phyloP scores from a whole-genome alignment of 2,113 vertebrate genomes.

The Furnarius figulus region DNA sequence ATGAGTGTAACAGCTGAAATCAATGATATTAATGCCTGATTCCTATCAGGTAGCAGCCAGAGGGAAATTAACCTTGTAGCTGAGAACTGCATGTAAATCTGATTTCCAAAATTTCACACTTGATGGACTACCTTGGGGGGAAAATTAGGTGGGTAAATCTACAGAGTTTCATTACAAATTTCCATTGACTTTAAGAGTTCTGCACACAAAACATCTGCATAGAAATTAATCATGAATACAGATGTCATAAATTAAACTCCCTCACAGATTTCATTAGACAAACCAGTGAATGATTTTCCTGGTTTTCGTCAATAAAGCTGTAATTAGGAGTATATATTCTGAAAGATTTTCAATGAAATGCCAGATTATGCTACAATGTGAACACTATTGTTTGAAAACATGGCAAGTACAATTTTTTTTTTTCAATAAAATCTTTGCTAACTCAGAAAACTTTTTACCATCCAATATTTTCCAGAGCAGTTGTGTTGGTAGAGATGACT shows the following conservation, averaged over 20 bases:
- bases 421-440: neutral
- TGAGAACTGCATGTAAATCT: neutral
- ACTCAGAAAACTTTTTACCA: neutral
- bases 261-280: neutral
- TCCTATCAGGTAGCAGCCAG: neutral
- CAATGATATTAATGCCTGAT: conserved; percentile 1
- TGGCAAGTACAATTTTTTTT: neutral
- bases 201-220: neutral
- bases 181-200: neutral
- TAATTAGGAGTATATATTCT: conserved; percentile 1
- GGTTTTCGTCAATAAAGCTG: neutral
- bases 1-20: neutral
- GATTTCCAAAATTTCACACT: neutral
- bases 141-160: neutral
- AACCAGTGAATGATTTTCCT: conserved; percentile 10
- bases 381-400: neutral
- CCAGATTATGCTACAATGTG: neutral
- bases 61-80: conserved; percentile 11
- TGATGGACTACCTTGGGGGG: neutral
- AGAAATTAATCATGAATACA: conserved; percentile 14
- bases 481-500: neutral
- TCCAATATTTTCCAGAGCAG: neutral
- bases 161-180: neutral
- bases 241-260: neutral
- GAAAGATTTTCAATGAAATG: neutral